These are phyloP conservation scores for Rhopalosiphum nymphaeae DNA, from an alignment of 2,888 invertebrate genomes.

Conservation along the genomic window DNA sequence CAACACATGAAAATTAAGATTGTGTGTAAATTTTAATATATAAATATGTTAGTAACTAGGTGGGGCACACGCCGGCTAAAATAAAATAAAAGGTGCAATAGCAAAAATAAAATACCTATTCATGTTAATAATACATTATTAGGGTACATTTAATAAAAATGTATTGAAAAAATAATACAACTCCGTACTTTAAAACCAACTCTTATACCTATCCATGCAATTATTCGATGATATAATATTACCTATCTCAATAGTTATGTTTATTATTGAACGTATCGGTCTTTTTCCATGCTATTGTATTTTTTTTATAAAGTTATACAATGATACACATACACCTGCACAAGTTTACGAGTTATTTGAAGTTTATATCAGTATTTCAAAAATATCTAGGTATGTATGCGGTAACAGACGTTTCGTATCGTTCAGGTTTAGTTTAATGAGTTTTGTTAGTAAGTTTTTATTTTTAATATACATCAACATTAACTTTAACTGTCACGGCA, in stretches of 20 bases:
- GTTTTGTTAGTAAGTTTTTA: conserved; percentile 10
- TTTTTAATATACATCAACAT: not conserved
- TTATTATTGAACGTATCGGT: not conserved
- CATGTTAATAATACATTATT: no score
- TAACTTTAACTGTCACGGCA: not conserved
- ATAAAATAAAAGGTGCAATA: no score
- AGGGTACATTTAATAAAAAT: not conserved
- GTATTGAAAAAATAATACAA: not conserved
- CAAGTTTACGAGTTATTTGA: not conserved
- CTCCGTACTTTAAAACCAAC: not conserved
- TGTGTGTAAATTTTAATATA: no score
- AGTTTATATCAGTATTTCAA: conserved; percentile 2
- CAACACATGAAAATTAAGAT: no score
- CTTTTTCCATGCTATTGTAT: not conserved
- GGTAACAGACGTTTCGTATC: not conserved
- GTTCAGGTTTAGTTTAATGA: not conserved
- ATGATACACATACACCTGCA: not conserved
- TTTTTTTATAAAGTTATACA: not conserved
- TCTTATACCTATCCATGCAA: not conserved
- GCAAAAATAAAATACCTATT: no score
- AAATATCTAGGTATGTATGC: not conserved
- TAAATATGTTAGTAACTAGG: no score
- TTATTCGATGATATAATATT: not conserved
- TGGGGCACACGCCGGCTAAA: no score
- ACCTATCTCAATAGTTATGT: not conserved